Evolutionary conservation across 2,888 invertebrate genomes (phyloP), one percentile per base, ranked within the genome.

Genomic region (Thera obeliscata): DNA sequence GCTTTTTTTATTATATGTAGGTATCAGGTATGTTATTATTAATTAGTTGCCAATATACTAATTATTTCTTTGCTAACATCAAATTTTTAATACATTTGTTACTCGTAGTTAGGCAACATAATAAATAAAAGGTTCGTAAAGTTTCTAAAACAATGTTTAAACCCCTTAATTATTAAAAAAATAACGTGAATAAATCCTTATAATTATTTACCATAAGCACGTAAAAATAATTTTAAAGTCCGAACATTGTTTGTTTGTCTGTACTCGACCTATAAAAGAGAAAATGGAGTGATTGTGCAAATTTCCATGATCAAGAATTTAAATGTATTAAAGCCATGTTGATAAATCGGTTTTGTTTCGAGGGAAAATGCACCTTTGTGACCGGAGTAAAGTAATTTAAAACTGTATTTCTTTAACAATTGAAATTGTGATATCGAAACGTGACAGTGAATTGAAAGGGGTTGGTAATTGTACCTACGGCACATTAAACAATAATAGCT

Each of bases 291-390:
- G 82, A 84, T 80, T 84, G 81, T 81, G 83, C 84, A 86, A 87
- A 87, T 87, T 85, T 78, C 81, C 81, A 80, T 86, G 84, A 87
- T 87, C 85, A 85, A 83, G 81, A 84, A 83, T 86, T 86, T 84
- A 85, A 86, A 86, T 85, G 86, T 82, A 82, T 83, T 81, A 81
- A 75, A 76, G 78, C 72, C 59, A 71, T 74, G 74, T 78, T 86
- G 84, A 87, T 87, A 81, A 86, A 87, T 86, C 83, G 81, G 80
- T 81, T 86, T 81, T 78, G 79, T 77, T 82, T 79, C 79, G 76
- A 81, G 81, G 78, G 65, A 72, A 69, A 73, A 69, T 76, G 67
- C 66, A 60, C 54, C 56, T 72, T 73, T 74, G 66, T 58, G 61
- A 48, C 4, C 33, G 38, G 12, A 60, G 56, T 50, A 71, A 74